phyloP scores from a whole-genome alignment of 2,797 vertebrate genomes.

The Mastacembelus armatus region DNA sequence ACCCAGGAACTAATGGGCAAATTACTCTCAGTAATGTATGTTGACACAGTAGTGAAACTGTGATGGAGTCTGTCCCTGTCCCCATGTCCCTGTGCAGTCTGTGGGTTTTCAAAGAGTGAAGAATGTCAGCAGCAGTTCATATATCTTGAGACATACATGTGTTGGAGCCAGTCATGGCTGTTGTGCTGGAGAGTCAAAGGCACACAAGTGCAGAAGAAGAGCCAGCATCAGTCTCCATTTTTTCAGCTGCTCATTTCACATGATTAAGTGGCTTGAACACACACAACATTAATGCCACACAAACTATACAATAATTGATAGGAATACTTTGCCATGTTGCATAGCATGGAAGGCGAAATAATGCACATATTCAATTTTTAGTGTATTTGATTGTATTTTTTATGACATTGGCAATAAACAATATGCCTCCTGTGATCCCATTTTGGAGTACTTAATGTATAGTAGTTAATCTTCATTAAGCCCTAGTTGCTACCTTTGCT shows the following conservation, averaged over 20 bases:
- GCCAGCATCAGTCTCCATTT: constrained; percentile 62
- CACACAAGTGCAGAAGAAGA: constrained; percentile 45
- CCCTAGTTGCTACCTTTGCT: too few species aligned
- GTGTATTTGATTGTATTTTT: too few species aligned
- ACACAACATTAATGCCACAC: too few species aligned
- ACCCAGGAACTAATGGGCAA: too few species aligned
- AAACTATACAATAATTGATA: not conserved
- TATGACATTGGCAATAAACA: too few species aligned
- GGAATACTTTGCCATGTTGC: not conserved
- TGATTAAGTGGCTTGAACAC: constrained; percentile 60
- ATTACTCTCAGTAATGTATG: too few species aligned
- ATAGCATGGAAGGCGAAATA: too few species aligned
- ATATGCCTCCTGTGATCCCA: too few species aligned
- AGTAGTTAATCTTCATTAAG: too few species aligned
- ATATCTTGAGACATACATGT: constrained; percentile 54
- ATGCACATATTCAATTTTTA: too few species aligned
- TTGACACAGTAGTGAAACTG: too few species aligned
- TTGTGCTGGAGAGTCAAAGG: constrained; percentile 49
- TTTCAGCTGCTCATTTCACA: constrained; percentile 62
- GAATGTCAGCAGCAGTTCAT: constrained; percentile 17
- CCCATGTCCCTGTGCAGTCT: not conserved
- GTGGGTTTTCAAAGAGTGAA: constrained; percentile 2
- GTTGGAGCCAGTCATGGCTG: constrained; percentile 48
- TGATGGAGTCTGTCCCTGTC: not conserved
- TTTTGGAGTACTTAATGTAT: too few species aligned